Evolutionary conservation across 2,113 vertebrate species (phyloP).

Genomic region (Melospiza georgiana): DNA sequence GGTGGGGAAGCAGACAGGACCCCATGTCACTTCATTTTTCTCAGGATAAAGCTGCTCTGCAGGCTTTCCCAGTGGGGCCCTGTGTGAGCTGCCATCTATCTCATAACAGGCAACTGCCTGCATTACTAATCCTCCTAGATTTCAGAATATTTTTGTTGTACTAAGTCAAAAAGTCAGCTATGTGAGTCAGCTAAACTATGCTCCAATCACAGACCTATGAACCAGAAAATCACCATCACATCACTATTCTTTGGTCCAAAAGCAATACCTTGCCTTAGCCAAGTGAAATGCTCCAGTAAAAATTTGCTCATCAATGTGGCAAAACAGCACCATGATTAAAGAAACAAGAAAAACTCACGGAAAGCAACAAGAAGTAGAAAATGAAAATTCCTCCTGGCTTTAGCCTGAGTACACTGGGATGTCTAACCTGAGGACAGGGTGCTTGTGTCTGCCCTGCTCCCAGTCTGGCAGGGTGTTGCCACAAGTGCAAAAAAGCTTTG

Average conservation of each 20-base stretch:
- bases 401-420: not conserved
- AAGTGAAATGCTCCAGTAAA: not conserved
- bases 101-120: not conserved
- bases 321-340: not conserved
- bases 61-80: not conserved
- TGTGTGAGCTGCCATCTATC: not conserved
- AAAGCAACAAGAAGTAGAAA: not conserved
- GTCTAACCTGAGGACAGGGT: not conserved
- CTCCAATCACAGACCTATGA: not conserved
- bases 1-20: not conserved
- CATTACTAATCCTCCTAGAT: constrained; percentile 37
- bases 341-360: not conserved
- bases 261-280: constrained; percentile 10
- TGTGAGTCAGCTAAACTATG: constrained; percentile 51
- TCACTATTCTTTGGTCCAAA: constrained; percentile 11
- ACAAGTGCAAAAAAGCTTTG: not conserved
- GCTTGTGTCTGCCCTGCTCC: not conserved
- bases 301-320: not conserved
- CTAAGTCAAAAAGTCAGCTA: constrained; percentile 42
- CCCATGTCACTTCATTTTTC: not conserved
- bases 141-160: constrained; percentile 53
- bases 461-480: not conserved
- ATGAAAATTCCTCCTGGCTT: not conserved
- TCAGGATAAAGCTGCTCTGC: not conserved
- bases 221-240: not conserved